Evolutionary conservation across 2,113 vertebrate genomes (phyloP), one percentile per base, ranked within the genome.

Genomic region (Semicossyphus pulcher): DNA sequence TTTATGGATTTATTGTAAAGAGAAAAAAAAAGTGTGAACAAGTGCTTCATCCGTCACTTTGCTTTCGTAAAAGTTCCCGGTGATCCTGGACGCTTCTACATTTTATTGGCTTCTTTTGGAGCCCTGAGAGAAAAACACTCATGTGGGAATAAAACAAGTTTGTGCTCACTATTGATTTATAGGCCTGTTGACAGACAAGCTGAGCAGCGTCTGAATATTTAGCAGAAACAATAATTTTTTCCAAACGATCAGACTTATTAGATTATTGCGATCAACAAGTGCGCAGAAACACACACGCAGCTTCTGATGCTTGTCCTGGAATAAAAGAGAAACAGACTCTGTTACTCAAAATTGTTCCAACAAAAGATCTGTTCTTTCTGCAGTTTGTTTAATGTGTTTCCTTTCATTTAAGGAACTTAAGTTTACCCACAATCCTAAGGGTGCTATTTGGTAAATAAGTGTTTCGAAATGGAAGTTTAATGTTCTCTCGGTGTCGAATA

Each of bases 51-150:
- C 32, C 62, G 85, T 93, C 90, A 76, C 56, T 68, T 72, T 74
- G 67, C 31, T 67, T 54, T 75, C 90, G 90, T 93, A 91, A 95
- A 94, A 94, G 92, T 94, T 93, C 88, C 88, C 89, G 90, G n/a
- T 47, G 32, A n/a, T 42, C 57, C 81, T 86, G 88, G 83, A 60
- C 42, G 29, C 42, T 63, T 51, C 52, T 88, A 90, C 91, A 69
- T 62, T 62, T 65, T 57, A 52, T 4, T 31, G 29, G 73, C 60
- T 76, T 67, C 49, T 37, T 39, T 47, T 51, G 69, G 54, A 82
- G 66, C 49, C 56, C 23, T 69, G 34, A 71, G 57, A 39, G 36
- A 36, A 47, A 64, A 49, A 49, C 28, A n/a, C 11, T 72, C 54
- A 63, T 16, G 25, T 57, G 48, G 69, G 53, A 47, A 70, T 68